Base-by-base conservation (phyloP, 1,140 invertebrate genomes). In the Drosophila punjabiensis region DNA sequence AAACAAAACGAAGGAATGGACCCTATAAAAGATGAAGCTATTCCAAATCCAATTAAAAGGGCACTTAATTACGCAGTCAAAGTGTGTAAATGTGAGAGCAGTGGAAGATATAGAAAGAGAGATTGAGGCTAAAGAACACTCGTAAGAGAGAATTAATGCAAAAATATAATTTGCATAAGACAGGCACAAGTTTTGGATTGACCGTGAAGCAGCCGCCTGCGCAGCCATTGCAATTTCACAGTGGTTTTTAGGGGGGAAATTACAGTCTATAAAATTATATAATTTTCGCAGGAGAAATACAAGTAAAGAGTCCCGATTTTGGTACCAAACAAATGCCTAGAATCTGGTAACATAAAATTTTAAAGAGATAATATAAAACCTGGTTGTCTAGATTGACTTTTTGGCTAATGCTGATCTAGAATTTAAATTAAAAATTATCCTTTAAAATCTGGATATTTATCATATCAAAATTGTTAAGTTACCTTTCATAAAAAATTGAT, bases 31-130 rank as follows among this genome's bases (percentile, higher is more conserved):
- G 70, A 69, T 35, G 53, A 65, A 52, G 56, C 55, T 79, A 69
- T 81, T 88, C 66, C 74, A 90, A 86, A 89, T 87, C 89, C 82
- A 90, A 89, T 89, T 89, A 90, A 78, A 69, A 75, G 67, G 50
- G 76, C 86, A 82, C 82, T 88, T 89, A 90, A 89, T 89, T 89
- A 90, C 82, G 68, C 82, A 73, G 47, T 66, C 56, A 55, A 79
- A 61, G 63, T 66, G 52, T 61, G 50, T 43, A 18, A 69, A 55
- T 43, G 59, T 41, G 37, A 76, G 33, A 39, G 14, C 45, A 47
- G 45, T 30, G 60, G 3, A 47, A 11, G 37, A 35, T 9, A 18
- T 53, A 47, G 45, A n/a, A n/a, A 33, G 45, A 62, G 35, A 59
- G 10, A 39, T 39, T 39, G 37, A 47, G 32, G 32, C 28, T 7